Percentiles rank a stretch among this genome's conserved stretches.
Conservation (phyloP, 1,140 invertebrate species). For the Choristoneura fumiferana region DNA sequence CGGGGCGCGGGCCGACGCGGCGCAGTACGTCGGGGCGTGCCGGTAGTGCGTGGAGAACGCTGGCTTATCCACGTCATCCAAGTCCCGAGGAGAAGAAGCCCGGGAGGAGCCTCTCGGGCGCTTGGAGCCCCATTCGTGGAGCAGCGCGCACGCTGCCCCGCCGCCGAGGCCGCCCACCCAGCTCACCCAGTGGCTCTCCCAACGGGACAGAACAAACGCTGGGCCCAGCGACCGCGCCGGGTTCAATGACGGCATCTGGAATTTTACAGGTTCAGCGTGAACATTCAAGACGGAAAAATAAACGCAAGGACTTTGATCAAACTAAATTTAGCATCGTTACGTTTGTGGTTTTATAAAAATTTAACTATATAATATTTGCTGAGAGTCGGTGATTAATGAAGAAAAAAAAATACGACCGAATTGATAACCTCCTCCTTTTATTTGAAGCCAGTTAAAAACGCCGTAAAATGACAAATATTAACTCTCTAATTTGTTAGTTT, state of each 20-base stretch:
- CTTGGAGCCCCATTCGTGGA: conserved; percentile 91
- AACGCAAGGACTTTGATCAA: too few species aligned
- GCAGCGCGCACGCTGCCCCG: conserved; percentile 87
- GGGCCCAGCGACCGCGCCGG: conserved; percentile 93
- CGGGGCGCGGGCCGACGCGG: conserved; percentile 71
- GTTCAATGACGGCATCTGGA: conserved; percentile 92
- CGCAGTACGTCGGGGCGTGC: conserved; percentile 79
- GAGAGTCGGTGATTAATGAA: too few species aligned
- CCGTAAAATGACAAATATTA: too few species aligned
- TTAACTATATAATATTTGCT: too few species aligned
- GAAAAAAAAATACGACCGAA: too few species aligned
- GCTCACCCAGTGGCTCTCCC: conserved; percentile 95
- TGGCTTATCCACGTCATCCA: conserved; percentile 89
- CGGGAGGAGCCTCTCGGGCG: conserved; percentile 83
- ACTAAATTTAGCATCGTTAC: too few species aligned
- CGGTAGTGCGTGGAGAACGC: conserved; percentile 78
- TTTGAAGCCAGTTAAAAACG: too few species aligned
- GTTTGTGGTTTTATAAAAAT: too few species aligned
- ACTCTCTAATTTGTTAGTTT: too few species aligned
- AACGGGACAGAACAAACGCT: conserved; percentile 92
- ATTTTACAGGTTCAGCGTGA: too few species aligned
- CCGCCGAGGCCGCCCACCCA: conserved; percentile 94
- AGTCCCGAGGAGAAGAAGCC: conserved; percentile 89
- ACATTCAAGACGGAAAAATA: conserved; percentile 26
- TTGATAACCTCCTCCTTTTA: too few species aligned